Conservation (phyloP, 1,140 invertebrate species). For the Amphibalanus amphitrite region DNA sequence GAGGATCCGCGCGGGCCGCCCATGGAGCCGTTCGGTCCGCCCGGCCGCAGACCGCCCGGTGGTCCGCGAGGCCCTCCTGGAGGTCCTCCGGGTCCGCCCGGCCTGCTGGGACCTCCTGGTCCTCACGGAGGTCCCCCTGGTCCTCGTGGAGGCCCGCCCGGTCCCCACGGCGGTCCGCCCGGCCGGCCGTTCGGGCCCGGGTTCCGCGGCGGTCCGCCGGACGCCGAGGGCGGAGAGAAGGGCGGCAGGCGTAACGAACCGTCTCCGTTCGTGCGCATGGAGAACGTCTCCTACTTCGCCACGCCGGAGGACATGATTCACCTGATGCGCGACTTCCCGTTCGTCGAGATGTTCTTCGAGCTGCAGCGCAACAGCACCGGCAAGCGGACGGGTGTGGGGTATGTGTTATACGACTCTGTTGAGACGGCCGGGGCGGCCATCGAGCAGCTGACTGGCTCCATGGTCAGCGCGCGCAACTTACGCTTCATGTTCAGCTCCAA, state of each 20-base stretch:
- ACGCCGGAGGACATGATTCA: conserved; percentile 1
- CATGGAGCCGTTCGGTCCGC: no score
- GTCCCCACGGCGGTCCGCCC: no score
- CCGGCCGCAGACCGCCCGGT: no score
- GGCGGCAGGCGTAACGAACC: conserved; percentile 1
- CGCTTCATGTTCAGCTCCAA: not conserved
- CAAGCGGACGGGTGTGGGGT: conserved; percentile 7
- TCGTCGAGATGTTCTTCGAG: conserved; percentile 9
- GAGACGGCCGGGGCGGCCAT: conserved; percentile 7
- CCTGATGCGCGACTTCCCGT: conserved; percentile 5
- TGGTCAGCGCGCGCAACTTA: conserved; percentile 6
- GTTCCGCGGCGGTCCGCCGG: not conserved
- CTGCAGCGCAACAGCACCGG: not conserved
- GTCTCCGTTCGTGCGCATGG: conserved; percentile 5
- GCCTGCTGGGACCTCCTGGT: not conserved
- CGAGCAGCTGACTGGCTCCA: not conserved
- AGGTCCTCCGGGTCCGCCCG: no score
- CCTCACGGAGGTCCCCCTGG: not conserved
- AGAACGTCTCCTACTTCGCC: conserved; percentile 11
- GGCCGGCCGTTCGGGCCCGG: not conserved
- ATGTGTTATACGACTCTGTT: conserved; percentile 9
- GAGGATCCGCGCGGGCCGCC: not conserved
- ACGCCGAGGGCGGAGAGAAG: not conserved
- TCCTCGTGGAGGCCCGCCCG: no score
- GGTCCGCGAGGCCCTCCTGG: not conserved